Conservation (phyloP, 2,797 vertebrate species). For the Monodelphis domestica region DNA sequence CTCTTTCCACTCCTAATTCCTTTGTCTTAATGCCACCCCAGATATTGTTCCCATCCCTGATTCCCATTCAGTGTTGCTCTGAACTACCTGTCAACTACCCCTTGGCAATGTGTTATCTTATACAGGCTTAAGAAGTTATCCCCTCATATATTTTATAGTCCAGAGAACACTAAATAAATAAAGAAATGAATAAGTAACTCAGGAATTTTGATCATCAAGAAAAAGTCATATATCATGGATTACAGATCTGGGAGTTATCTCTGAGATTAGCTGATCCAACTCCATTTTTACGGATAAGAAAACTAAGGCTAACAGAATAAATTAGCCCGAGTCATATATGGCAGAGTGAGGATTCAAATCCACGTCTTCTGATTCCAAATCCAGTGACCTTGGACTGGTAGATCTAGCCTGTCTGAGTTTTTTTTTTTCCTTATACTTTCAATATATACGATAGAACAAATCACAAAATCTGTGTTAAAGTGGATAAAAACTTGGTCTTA, state of each 20-base stretch:
- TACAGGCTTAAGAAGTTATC: too few relatives aligned
- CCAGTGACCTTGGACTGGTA: background rate
- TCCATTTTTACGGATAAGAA: background rate
- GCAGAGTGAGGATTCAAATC: background rate
- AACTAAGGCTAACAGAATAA: background rate
- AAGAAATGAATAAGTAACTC: too few relatives aligned
- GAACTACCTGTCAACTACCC: background rate
- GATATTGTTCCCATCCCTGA: background rate
- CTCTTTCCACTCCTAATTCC: background rate
- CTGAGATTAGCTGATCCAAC: background rate
- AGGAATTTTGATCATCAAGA: too few relatives aligned
- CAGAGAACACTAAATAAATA: too few relatives aligned
- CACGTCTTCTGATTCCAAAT: background rate
- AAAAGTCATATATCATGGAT: background rate
- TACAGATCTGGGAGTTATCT: background rate
- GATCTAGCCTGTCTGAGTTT: background rate
- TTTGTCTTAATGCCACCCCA: background rate
- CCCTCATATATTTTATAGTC: too few relatives aligned
- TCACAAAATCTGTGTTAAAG: background rate
- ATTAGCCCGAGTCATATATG: background rate
- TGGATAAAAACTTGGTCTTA: background rate
- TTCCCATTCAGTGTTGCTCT: background rate
- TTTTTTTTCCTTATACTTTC: background rate
- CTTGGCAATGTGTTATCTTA: too few relatives aligned
- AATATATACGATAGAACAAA: background rate